Conservation (phyloP, 1,140 invertebrate genomes). For the Chrysomallon squamiferum region DNA sequence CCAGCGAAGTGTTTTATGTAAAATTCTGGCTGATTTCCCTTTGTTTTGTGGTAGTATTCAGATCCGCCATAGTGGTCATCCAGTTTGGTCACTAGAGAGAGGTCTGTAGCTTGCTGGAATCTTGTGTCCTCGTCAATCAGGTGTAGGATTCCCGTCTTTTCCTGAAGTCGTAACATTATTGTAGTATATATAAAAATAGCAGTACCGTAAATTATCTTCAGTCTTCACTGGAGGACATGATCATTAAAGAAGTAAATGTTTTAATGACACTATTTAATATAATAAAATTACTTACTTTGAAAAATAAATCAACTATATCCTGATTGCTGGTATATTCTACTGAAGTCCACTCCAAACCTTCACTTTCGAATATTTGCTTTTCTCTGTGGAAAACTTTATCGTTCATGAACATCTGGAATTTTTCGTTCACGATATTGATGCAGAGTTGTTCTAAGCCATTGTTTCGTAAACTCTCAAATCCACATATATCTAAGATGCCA, state of each 20-base stretch:
- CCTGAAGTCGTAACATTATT: conserved; percentile 19
- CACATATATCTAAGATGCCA: conserved; percentile 58
- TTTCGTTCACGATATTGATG: conserved; percentile 59
- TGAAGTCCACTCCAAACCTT: conserved; percentile 38
- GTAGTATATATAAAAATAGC: too few relatives aligned
- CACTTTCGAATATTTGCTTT: conserved; percentile 33
- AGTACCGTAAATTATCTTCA: too few relatives aligned
- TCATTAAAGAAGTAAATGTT: too few relatives aligned
- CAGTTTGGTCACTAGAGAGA: conserved; percentile 93
- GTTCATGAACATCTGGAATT: conserved; percentile 58
- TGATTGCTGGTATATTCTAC: conserved; percentile 76
- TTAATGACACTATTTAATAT: too few relatives aligned
- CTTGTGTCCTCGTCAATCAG: conserved; percentile 49
- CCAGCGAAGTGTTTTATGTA: conserved; percentile 14
- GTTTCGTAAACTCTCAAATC: conserved; percentile 57
- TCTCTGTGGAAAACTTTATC: conserved; percentile 41
- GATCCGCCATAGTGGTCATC: conserved; percentile 63
- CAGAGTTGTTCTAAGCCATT: conserved; percentile 69
- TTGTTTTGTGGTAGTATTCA: conserved; percentile 14
- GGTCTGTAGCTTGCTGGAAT: conserved; percentile 70
- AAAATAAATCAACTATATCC: conserved; percentile 78
- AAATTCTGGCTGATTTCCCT: conserved; percentile 68
- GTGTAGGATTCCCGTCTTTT: conserved; percentile 29
- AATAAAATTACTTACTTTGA: conserved; percentile 6
- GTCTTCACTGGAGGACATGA: too few relatives aligned